Percentiles rank a stretch among this genome's conserved stretches.
Conservation (phyloP, 2,797 vertebrate species). For the Typhlichthys eigenmanni region DNA sequence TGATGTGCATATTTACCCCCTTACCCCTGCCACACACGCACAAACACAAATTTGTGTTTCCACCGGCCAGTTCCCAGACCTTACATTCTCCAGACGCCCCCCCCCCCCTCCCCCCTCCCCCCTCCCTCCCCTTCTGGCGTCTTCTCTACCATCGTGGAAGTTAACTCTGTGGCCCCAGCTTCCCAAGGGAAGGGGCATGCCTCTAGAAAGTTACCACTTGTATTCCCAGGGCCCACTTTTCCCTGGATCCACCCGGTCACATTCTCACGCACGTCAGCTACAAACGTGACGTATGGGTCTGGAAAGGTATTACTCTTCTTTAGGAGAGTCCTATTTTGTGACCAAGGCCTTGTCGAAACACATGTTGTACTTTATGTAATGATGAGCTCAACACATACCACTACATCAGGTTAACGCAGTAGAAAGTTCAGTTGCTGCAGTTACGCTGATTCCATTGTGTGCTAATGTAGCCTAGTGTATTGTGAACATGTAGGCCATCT, state of each 20-base stretch:
- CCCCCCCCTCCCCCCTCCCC: slow-evolving; percentile 20
- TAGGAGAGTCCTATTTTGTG: slow-evolving; percentile 51
- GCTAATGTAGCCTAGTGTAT: slow-evolving; percentile 7
- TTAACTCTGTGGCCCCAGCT: slow-evolving; percentile 19
- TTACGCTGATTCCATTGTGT: not conserved
- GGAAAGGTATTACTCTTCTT: slow-evolving; percentile 1
- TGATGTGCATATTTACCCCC: not conserved
- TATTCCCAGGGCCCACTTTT: slow-evolving; percentile 59
- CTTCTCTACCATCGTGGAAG: slow-evolving; percentile 37
- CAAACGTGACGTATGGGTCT: slow-evolving; percentile 21
- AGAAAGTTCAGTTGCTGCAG: not conserved
- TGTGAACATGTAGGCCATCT: slow-evolving; percentile 31
- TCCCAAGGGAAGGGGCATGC: slow-evolving; percentile 7
- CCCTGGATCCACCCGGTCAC: slow-evolving; percentile 31
- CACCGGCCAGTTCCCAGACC: slow-evolving; percentile 57
- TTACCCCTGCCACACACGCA: not conserved
- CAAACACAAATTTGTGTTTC: slow-evolving; percentile 8
- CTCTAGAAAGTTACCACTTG: slow-evolving; percentile 42
- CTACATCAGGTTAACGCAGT: slow-evolving; percentile 19
- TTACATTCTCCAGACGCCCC: slow-evolving; percentile 40
- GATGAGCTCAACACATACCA: not conserved
- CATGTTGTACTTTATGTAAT: slow-evolving; percentile 29
- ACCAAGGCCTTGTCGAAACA: slow-evolving; percentile 29
- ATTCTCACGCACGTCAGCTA: slow-evolving; percentile 63
- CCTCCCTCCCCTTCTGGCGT: slow-evolving; percentile 31